Evolutionary conservation across 2,113 vertebrate genomes (phyloP).

Genomic region (Nymphicus hollandicus): DNA sequence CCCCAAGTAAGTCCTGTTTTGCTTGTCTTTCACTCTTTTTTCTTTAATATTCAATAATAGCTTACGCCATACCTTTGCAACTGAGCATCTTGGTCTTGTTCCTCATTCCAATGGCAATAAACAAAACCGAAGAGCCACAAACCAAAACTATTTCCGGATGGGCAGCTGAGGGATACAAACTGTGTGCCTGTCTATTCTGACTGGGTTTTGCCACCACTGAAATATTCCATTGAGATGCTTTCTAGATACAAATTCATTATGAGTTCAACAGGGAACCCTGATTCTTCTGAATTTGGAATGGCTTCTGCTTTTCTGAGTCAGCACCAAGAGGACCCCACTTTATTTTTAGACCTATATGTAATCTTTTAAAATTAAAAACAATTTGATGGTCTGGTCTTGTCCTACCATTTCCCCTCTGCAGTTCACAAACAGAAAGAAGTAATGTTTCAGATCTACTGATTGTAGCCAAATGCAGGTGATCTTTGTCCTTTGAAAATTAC

Average conservation of each 20-base stretch:
- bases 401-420: not conserved
- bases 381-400: not conserved
- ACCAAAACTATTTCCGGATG: not conserved
- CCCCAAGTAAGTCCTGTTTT: slow-evolving; percentile 87
- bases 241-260: not conserved
- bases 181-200: not conserved
- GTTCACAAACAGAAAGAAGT: not conserved
- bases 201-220: not conserved
- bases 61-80: not conserved
- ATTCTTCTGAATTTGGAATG: not conserved
- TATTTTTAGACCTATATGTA: slow-evolving; percentile 1
- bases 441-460: not conserved
- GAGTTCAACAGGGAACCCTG: not conserved
- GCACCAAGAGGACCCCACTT: not conserved
- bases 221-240: slow-evolving; percentile 10
- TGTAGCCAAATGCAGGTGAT: not conserved
- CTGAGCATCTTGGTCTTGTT: not conserved
- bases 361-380: not conserved
- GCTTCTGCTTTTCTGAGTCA: not conserved
- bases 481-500: slow-evolving; percentile 18
- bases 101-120: not conserved
- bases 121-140: slow-evolving; percentile 13
- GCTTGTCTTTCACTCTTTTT: not conserved
- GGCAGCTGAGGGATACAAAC: not conserved
- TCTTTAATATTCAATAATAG: not conserved